phyloP scores from a whole-genome alignment of 2,113 vertebrate species.

The Aplodontia rufa region DNA sequence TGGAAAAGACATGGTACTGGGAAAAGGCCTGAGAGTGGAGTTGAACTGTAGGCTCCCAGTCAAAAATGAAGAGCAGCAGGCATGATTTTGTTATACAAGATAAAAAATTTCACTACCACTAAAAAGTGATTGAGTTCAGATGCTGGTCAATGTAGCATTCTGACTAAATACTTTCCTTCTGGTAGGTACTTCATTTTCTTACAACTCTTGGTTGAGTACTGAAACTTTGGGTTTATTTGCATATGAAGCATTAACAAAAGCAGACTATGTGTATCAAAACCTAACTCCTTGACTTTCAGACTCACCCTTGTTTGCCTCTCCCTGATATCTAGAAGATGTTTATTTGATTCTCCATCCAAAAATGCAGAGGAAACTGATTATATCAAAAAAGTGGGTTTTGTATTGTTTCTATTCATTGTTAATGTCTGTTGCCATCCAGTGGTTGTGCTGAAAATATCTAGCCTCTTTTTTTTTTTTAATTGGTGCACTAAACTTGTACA shows the following conservation, averaged over 20 bases:
- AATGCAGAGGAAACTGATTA: neutral
- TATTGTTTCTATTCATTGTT: neutral
- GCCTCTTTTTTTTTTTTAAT: no score
- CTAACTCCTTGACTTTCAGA: neutral
- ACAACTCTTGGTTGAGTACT: neutral
- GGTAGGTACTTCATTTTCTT: neutral
- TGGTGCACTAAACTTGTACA: no score
- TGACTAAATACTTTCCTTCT: slow-evolving; percentile 17
- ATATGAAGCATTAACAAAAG: slow-evolving; percentile 20
- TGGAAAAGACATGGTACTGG: neutral
- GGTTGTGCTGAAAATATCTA: slow-evolving; percentile 78
- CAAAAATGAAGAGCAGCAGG: neutral
- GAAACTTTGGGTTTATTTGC: slow-evolving; percentile 24
- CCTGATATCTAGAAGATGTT: neutral
- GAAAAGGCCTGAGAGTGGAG: neutral
- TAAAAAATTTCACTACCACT: neutral
- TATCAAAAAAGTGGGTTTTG: neutral
- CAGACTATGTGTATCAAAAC: slow-evolving; percentile 14
- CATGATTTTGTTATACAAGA: neutral
- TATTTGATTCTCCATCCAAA: neutral
- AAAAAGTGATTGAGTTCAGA: slow-evolving; percentile 38
- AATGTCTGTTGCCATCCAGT: slow-evolving; percentile 85
- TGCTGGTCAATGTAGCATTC: neutral
- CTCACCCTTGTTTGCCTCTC: neutral
- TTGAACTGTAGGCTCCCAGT: neutral